Percentiles rank a stretch among this genome's conserved stretches.
phyloP scores from a whole-genome alignment of 1,140 invertebrate genomes.

The Periplaneta americana region DNA sequence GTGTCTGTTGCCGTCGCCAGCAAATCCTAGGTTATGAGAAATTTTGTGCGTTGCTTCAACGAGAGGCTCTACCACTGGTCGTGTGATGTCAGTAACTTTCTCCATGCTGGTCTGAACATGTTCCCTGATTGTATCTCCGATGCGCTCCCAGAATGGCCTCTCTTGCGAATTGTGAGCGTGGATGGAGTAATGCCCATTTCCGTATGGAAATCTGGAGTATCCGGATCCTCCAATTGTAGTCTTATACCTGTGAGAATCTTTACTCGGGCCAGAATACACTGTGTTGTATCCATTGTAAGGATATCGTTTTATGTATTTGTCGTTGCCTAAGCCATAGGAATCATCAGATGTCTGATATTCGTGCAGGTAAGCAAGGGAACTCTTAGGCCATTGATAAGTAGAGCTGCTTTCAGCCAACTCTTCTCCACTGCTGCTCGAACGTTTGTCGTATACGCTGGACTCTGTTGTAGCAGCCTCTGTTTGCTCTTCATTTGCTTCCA shows the following conservation, averaged over 20 bases:
- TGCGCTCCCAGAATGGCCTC: slow-evolving; percentile 61
- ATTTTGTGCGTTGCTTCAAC: slow-evolving; percentile 60
- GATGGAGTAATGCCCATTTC: background rate
- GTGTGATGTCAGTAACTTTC: slow-evolving; percentile 59
- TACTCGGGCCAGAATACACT: background rate
- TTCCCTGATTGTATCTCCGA: slow-evolving; percentile 64
- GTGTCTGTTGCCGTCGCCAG: background rate
- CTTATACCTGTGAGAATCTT: background rate
- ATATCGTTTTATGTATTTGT: slow-evolving; percentile 12
- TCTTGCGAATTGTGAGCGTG: slow-evolving; percentile 27
- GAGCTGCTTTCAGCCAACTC: background rate
- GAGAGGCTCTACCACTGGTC: slow-evolving; percentile 64
- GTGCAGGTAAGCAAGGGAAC: background rate
- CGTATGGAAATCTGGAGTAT: slow-evolving; percentile 10
- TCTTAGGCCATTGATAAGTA: background rate
- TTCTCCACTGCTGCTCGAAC: background rate
- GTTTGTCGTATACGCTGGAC: background rate
- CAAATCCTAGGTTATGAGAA: slow-evolving; percentile 2
- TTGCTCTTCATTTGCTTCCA: background rate
- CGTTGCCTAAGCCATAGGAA: slow-evolving; percentile 3
- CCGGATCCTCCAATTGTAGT: slow-evolving; percentile 27
- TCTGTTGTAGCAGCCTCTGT: background rate
- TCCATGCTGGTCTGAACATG: slow-evolving; percentile 63
- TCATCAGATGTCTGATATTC: background rate
- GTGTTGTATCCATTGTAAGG: slow-evolving; percentile 7